Percentiles rank a stretch among this genome's conserved stretches.
phyloP scores from a whole-genome alignment of 2,113 vertebrate genomes.

The Thryonomys swinderianus region DNA sequence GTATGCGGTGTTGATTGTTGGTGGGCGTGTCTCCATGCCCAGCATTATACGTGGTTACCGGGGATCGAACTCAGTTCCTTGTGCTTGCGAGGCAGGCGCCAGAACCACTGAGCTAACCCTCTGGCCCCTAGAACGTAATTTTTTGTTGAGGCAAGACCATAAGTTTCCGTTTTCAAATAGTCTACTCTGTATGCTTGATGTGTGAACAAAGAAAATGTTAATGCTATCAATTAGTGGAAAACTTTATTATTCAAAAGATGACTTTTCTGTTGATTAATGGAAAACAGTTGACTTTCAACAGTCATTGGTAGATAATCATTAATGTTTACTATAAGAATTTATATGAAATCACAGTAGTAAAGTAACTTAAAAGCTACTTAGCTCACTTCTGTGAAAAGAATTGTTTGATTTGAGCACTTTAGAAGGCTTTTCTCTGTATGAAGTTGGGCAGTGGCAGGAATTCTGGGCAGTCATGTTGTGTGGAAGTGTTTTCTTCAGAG shows the following conservation, averaged over 20 bases:
- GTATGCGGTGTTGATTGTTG: no score
- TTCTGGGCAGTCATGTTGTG: accelerated
- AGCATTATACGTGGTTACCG: no score
- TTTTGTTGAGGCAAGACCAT: neutral
- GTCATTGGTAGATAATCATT: neutral
- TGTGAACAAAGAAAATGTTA: neutral
- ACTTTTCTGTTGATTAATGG: neutral
- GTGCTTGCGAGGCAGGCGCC: no score
- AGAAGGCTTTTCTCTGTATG: neutral
- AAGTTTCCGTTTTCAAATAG: neutral
- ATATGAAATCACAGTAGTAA: neutral
- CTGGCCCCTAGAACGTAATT: no score
- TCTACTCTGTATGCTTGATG: neutral
- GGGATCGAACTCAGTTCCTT: no score
- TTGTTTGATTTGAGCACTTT: neutral
- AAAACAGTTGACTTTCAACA: neutral
- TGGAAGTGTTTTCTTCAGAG: neutral
- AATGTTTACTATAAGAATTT: neutral
- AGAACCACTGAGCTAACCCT: no score
- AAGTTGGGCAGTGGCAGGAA: neutral
- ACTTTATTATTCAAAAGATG: neutral
- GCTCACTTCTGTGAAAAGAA: neutral
- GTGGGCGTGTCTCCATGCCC: no score
- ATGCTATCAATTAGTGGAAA: no score
- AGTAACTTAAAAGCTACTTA: neutral